These are phyloP conservation scores for Akabosia matsudoensis DNA, from an alignment of 1,140 invertebrate species.

Conservation along the genomic window DNA sequence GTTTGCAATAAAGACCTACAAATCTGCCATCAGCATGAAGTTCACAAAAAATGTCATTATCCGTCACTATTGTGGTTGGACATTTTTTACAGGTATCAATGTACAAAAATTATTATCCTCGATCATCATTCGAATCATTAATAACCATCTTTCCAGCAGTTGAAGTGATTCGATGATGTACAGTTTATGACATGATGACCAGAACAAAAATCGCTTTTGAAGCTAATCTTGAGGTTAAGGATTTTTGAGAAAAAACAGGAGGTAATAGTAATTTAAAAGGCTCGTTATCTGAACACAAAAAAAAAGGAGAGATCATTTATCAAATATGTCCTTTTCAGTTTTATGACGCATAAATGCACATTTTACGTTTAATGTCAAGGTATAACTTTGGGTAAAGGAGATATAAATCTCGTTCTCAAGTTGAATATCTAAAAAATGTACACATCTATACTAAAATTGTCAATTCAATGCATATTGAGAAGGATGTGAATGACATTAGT, in stretches of 20 bases:
- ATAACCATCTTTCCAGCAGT: not conserved
- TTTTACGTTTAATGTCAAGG: too few relatives aligned
- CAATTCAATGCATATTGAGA: too few relatives aligned
- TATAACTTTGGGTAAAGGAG: too few relatives aligned
- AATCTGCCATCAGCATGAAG: not conserved
- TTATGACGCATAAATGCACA: not conserved
- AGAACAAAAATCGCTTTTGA: not conserved
- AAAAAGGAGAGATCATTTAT: constrained; percentile 3
- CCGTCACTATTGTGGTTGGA: not conserved
- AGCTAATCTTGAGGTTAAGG: not conserved
- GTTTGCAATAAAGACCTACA: not conserved
- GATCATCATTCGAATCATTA: not conserved
- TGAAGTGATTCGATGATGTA: not conserved
- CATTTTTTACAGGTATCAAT: not conserved
- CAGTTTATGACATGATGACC: not conserved
- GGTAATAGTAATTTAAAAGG: not conserved
- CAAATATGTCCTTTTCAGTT: not conserved
- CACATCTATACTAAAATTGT: too few relatives aligned
- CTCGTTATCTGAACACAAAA: not conserved
- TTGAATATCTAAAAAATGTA: too few relatives aligned
- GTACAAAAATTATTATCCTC: not conserved
- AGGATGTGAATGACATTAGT: too few relatives aligned
- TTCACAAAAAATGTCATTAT: not conserved
- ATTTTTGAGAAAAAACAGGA: not conserved
- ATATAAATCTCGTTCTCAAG: too few relatives aligned